phyloP scores from a whole-genome alignment of 2,888 invertebrate species.

The Phragmatobia fuliginosa region DNA sequence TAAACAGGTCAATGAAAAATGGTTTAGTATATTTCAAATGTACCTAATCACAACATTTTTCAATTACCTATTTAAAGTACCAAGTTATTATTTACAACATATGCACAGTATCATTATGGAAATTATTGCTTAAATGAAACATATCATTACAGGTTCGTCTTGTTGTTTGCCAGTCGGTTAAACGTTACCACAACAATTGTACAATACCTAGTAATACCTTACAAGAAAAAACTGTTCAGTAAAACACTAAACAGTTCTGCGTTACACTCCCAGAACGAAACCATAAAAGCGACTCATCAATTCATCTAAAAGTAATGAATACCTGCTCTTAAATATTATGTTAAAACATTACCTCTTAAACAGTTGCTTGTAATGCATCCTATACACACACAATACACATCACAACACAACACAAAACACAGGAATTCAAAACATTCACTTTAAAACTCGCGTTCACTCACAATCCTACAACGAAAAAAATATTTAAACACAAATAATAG shows the following conservation, averaged over 20 bases:
- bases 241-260: neutral
- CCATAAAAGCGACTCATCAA: neutral
- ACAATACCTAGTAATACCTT: too few species aligned
- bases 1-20: neutral
- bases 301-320: neutral
- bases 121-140: too few species aligned
- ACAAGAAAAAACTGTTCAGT: neutral
- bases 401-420: conserved; percentile 63
- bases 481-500: conserved; percentile 68
- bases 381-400: conserved; percentile 56
- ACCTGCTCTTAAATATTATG: neutral
- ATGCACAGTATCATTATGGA: neutral
- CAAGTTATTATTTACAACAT: neutral
- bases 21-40: neutral
- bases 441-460: conserved; percentile 59
- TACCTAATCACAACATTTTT: neutral
- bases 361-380: conserved; percentile 83
- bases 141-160: neutral
- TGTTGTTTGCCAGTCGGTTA: neutral
- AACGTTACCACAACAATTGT: neutral
- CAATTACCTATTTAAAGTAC: neutral
- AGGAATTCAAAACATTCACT: conserved; percentile 51
- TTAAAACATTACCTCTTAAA: conserved; percentile 75
- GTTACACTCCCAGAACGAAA: neutral
- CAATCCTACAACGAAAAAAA: conserved; percentile 68